These are phyloP conservation scores for Brachypalpus laphriformis DNA, from an alignment of 2,888 invertebrate genomes.

Conservation along the genomic window DNA sequence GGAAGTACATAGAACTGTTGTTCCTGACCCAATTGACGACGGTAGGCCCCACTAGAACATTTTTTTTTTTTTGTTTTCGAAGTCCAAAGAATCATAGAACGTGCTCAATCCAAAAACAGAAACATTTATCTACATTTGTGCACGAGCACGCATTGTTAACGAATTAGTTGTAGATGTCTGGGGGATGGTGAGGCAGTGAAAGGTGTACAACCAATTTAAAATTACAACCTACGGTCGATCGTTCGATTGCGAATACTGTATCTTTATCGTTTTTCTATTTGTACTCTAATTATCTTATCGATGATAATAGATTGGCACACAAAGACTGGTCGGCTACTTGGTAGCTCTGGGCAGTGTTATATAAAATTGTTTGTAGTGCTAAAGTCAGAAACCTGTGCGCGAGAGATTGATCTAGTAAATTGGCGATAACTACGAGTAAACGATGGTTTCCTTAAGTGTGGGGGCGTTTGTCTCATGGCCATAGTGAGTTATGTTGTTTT, in stretches of 20 bases:
- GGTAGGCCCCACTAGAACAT: not conserved
- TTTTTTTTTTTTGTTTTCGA: not conserved
- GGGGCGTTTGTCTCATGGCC: not conserved
- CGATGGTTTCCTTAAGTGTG: not conserved
- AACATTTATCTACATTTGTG: not conserved
- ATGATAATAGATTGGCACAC: constrained; percentile 9
- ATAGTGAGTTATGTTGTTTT: too few species aligned
- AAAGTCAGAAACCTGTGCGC: not conserved
- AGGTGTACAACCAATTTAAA: constrained; percentile 9
- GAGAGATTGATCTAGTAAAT: constrained; percentile 7
- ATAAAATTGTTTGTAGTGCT: not conserved
- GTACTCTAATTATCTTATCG: constrained; percentile 34
- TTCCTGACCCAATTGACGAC: not conserved
- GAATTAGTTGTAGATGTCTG: not conserved
- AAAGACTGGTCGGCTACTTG: not conserved
- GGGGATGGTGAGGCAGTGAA: not conserved
- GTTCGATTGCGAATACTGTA: constrained; percentile 2
- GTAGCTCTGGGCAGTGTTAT: not conserved
- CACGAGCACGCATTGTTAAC: not conserved
- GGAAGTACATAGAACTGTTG: not conserved
- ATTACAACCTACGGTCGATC: constrained; percentile 11
- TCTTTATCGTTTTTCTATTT: not conserved
- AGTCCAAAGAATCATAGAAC: not conserved
- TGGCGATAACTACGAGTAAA: constrained; percentile 10
- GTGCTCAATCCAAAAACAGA: constrained; percentile 6